A percentile compares a stretch with the other conserved stretches of the same genome.
Evolutionary conservation across 30 jellyfish, hydroid and myxozoan species (phyloP).

Genomic region (Mastigias papua): DNA sequence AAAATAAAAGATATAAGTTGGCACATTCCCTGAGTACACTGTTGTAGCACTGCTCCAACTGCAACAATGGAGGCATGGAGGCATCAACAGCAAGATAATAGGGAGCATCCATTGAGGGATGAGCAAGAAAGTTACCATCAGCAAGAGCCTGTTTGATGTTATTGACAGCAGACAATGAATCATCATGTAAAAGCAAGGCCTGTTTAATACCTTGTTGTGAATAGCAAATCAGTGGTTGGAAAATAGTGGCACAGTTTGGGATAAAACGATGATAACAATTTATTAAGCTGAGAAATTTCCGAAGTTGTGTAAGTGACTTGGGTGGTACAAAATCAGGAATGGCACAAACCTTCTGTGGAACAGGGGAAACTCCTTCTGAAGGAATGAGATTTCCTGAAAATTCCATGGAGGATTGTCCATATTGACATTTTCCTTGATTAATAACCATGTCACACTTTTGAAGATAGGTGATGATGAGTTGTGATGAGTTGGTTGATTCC

Average conservation of each 20-base stretch:
- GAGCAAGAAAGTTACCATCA: slow-evolving; percentile 25
- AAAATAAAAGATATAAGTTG: slow-evolving; percentile 42
- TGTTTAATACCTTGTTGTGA: no score
- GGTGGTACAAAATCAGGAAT: slow-evolving; percentile 34
- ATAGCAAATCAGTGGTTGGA: slow-evolving; percentile 52
- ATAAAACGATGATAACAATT: slow-evolving; percentile 66
- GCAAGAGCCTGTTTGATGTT: no score
- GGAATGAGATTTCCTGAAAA: slow-evolving; percentile 59
- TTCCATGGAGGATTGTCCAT: slow-evolving; percentile 21
- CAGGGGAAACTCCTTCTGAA: slow-evolving; percentile 56
- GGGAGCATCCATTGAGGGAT: slow-evolving; percentile 47
- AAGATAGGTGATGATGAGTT: slow-evolving; percentile 18
- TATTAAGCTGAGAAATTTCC: slow-evolving; percentile 52
- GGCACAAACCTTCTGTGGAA: slow-evolving; percentile 32
- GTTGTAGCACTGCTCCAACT: slow-evolving; percentile 64
- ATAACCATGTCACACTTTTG: slow-evolving; percentile 15
- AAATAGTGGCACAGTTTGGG: slow-evolving; percentile 44
- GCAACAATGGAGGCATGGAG: slow-evolving; percentile 52
- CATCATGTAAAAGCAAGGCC: no score
- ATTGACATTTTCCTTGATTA: slow-evolving; percentile 43
- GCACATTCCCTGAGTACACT: slow-evolving; percentile 20
- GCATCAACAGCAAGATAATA: slow-evolving; percentile 45
- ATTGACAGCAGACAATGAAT: no score
- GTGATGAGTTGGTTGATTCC: no score
- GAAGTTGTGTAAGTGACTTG: slow-evolving; percentile 15